These are phyloP conservation scores for Amphipoea oculea DNA, from an alignment of 2,888 invertebrate species.

Conservation along the genomic window DNA sequence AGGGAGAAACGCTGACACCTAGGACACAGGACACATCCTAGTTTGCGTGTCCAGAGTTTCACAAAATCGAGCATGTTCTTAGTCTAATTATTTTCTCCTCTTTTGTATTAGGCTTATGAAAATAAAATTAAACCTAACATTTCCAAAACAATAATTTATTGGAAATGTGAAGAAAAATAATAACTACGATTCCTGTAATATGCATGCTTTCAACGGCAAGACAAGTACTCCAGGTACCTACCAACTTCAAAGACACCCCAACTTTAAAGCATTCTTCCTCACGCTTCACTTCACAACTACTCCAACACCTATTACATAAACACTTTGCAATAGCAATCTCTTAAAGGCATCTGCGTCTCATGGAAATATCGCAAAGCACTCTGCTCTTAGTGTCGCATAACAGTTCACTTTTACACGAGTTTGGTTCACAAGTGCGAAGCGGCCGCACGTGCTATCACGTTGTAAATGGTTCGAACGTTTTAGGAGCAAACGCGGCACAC, in stretches of 20 bases:
- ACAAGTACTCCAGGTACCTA: not conserved
- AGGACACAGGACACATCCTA: not conserved
- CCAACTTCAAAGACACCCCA: constrained; percentile 29
- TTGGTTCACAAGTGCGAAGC: constrained; percentile 83
- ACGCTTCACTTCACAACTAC: constrained; percentile 45
- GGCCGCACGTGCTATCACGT: constrained; percentile 81
- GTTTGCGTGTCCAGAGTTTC: not conserved
- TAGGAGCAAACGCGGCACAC: constrained; percentile 78
- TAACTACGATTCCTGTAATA: not conserved
- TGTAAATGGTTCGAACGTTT: constrained; percentile 83
- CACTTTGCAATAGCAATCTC: constrained; percentile 66
- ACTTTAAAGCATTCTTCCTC: constrained; percentile 23
- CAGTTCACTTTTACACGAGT: constrained; percentile 85
- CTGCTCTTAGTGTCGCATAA: constrained; percentile 75
- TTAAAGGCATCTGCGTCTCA: constrained; percentile 73
- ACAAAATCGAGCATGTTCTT: not conserved
- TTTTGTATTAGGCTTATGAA: not conserved
- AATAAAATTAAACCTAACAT: not conserved
- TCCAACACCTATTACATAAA: constrained; percentile 58
- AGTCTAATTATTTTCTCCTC: not conserved
- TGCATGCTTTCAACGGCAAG: not conserved
- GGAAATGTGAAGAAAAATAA: too few relatives aligned
- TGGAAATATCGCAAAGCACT: constrained; percentile 83
- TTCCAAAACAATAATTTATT: not conserved
- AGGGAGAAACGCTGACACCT: not conserved